Base-by-base conservation (phyloP, 2,888 invertebrate species). In the Eupithecia pulchellata region DNA sequence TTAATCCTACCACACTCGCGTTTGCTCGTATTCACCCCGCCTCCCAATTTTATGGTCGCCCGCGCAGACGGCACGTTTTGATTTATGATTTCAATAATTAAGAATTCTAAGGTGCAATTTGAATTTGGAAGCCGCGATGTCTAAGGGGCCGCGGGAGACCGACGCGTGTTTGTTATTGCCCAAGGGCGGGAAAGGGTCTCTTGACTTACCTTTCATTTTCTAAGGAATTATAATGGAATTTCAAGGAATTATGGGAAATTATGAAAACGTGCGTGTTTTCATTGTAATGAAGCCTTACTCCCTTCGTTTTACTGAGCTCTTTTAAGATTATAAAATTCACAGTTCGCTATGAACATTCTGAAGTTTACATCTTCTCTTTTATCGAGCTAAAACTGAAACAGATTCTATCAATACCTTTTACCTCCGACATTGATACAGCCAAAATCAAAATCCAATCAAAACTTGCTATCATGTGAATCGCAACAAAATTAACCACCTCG, bases 1-100 rank as follows among this genome's bases (percentile, higher is more conserved):
- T 95, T 95, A 95, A 95, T 95, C 95, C 95, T 91, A 92, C 91
- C 95, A 94, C 94, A 94, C 94, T 93, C 86, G 90, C 92, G 88
- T 84, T 86, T 87, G 82, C 86, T 85, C 83, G 82, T 78, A 72
- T 79, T 69, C 77, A 76, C 77, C 81, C 83, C 82, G 77, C 84
- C 90, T 87, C 86, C 84, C 86, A 89, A 92, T 93, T 93, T 93
- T 92, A 93, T 92, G 92, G 93, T 92, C 92, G 90, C 89, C 86
- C 89, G 90, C 92, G 85, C 92, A 92, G 92, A 92, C 90, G 93
- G 93, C 90, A 90, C 91, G 89, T 91, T 92, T 91, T 94, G 94
- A 94, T 94, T 94, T 94, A 94, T 91, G 94, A 93, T 94, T 94
- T 93, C 93, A 94, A 94, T 94, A 94, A 94, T 94, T 94, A 94